A percentile compares a stretch with the other conserved stretches of the same genome.
Evolutionary conservation across 2,888 invertebrate genomes (phyloP).

Genomic region (Onthophagus sagittarius): DNA sequence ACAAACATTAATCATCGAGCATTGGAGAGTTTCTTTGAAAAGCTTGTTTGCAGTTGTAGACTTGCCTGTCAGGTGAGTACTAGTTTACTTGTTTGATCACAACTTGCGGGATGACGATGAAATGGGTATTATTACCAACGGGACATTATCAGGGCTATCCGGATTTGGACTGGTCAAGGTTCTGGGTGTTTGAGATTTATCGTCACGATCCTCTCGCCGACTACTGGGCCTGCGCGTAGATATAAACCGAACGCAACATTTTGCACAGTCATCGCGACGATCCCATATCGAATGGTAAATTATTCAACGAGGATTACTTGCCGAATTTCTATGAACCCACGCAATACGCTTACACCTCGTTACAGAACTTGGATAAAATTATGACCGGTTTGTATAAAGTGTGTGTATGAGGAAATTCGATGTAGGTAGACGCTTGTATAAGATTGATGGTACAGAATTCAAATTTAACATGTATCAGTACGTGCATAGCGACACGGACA

Average conservation of each 20-base stretch:
- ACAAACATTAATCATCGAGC: not conserved
- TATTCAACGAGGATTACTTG: not conserved
- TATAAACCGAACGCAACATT: not conserved
- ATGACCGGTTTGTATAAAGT: not conserved
- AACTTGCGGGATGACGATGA: too few relatives aligned
- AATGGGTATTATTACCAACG: too few relatives aligned
- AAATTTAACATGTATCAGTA: not conserved
- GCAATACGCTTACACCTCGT: not conserved
- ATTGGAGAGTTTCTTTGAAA: too few relatives aligned
- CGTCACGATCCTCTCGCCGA: not conserved
- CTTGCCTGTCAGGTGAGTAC: too few relatives aligned
- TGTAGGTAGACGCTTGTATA: not conserved
- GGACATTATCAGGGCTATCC: too few relatives aligned
- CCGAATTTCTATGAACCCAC: not conserved
- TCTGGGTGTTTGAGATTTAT: conserved; percentile 1
- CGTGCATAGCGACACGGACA: too few relatives aligned
- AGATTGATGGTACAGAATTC: not conserved
- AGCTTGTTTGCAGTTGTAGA: too few relatives aligned
- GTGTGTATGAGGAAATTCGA: not conserved
- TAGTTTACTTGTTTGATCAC: too few relatives aligned
- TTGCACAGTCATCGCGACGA: not conserved
- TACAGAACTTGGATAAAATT: not conserved
- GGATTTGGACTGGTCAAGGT: conserved; percentile 4
- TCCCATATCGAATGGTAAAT: not conserved
- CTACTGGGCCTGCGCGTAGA: not conserved